phyloP scores from a whole-genome alignment of 1,140 invertebrate species.

The Copidosoma floridanum region DNA sequence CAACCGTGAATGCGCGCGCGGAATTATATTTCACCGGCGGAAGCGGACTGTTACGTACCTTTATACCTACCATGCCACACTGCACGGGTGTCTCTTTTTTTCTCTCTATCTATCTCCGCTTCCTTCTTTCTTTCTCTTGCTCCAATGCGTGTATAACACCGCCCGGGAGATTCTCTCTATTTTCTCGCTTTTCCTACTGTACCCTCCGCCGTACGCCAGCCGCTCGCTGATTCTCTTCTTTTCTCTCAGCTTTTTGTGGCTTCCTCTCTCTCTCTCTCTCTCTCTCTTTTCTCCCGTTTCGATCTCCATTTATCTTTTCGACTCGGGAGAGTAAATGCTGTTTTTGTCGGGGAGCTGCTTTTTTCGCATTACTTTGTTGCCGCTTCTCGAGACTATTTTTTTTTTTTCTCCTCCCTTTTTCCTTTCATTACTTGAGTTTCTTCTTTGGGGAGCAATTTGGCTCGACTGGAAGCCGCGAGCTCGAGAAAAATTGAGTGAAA shows the following conservation, averaged over 20 bases:
- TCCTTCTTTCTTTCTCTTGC: background rate
- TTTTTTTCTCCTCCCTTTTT: too few species aligned
- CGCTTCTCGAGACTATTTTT: too few species aligned
- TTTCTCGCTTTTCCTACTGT: conserved; percentile 15
- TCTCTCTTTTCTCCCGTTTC: conserved; percentile 1
- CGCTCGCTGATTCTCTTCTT: background rate
- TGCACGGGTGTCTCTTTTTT: conserved; percentile 26
- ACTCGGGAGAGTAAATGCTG: background rate
- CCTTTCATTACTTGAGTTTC: too few species aligned
- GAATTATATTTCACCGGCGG: conserved; percentile 57
- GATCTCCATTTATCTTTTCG: conserved; percentile 18
- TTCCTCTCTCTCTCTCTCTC: background rate
- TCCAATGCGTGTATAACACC: background rate
- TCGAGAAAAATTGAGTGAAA: conserved; percentile 7
- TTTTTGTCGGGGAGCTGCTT: background rate
- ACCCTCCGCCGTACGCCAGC: background rate
- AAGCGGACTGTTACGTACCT: conserved; percentile 56
- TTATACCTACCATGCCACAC: too few species aligned
- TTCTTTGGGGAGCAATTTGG: too few species aligned
- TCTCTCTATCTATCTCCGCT: conserved; percentile 9
- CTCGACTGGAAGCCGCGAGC: background rate
- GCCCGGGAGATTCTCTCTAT: background rate
- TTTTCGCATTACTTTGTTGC: too few species aligned
- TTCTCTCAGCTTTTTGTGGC: background rate
- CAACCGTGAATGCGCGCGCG: conserved; percentile 56